A percentile compares a stretch with the other conserved stretches of the same genome.
Conservation (phyloP, 2,797 vertebrate genomes). For the Gallirallus australis region DNA sequence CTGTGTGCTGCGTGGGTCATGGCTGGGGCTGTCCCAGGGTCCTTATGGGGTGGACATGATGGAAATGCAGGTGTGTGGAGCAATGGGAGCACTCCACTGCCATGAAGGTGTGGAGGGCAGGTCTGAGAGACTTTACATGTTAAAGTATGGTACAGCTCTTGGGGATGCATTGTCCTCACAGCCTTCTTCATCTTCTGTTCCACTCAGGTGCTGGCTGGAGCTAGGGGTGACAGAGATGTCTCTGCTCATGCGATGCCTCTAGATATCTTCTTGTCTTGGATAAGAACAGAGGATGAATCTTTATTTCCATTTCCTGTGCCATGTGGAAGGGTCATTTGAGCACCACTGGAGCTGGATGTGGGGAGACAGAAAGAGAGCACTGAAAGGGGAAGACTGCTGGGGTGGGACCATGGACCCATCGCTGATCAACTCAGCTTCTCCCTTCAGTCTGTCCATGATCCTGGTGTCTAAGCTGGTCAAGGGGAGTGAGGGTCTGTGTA, state of each 20-base stretch:
- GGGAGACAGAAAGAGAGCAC: background rate
- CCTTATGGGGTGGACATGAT: background rate
- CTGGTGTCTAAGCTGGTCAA: background rate
- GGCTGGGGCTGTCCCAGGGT: background rate
- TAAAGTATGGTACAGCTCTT: background rate
- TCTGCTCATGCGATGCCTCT: background rate
- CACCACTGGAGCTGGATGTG: background rate
- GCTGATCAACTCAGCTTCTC: background rate
- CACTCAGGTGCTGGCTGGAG: background rate
- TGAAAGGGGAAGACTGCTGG: background rate
- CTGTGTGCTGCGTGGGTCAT: accelerated
- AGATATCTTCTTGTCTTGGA: background rate
- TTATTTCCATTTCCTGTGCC: background rate
- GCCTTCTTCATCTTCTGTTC: background rate
- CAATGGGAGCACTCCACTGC: background rate
- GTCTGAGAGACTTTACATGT: background rate
- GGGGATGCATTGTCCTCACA: accelerated
- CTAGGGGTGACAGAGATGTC: background rate
- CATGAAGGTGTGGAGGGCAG: background rate
- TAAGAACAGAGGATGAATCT: background rate
- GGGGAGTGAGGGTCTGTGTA: background rate
- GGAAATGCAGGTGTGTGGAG: accelerated
- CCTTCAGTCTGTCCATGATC: background rate
- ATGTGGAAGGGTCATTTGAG: background rate
- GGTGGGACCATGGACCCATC: background rate